These are phyloP conservation scores for Drosophila pseudoananassae DNA, from an alignment of 1,140 invertebrate species.

Conservation along the genomic window DNA sequence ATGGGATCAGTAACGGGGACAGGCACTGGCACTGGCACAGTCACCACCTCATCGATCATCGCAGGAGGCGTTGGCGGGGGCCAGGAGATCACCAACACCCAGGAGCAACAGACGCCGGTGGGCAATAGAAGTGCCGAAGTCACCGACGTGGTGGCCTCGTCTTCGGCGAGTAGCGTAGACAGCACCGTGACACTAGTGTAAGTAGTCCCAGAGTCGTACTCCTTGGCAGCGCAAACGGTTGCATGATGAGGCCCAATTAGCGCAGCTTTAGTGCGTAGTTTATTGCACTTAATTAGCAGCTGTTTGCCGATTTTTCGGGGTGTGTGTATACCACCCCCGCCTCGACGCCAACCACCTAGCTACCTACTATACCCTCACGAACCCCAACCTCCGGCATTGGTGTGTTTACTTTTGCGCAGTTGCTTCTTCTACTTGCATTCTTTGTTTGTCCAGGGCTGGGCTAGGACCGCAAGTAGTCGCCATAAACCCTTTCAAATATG, in stretches of 20 bases:
- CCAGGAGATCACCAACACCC: conserved; percentile 25
- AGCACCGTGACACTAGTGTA: conserved; percentile 60
- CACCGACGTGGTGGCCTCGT: conserved; percentile 25
- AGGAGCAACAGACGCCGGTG: conserved; percentile 53
- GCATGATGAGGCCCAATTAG: conserved; percentile 44
- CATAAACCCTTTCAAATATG: conserved; percentile 25
- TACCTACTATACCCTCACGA: not conserved
- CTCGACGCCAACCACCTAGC: conserved; percentile 1
- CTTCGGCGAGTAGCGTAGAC: conserved; percentile 42
- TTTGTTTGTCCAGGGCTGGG: conserved; percentile 41
- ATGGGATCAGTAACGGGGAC: conserved; percentile 45
- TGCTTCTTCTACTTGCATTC: conserved; percentile 31
- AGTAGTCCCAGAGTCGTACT: conserved; percentile 38
- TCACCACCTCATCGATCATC: conserved; percentile 51
- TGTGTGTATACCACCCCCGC: conserved; percentile 19
- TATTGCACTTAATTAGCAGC: conserved; percentile 43
- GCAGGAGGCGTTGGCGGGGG: conserved; percentile 42
- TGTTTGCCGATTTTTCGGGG: conserved; percentile 33
- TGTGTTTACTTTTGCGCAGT: conserved; percentile 61
- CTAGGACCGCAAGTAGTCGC: not conserved
- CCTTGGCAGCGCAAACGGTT: conserved; percentile 4
- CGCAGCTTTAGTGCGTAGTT: conserved; percentile 37
- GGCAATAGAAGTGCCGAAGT: conserved; percentile 22
- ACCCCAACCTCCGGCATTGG: conserved; percentile 17
- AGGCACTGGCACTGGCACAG: conserved; percentile 21